These are phyloP conservation scores for Spermophilus dauricus DNA, from an alignment of 2,113 vertebrate species.

Conservation along the genomic window DNA sequence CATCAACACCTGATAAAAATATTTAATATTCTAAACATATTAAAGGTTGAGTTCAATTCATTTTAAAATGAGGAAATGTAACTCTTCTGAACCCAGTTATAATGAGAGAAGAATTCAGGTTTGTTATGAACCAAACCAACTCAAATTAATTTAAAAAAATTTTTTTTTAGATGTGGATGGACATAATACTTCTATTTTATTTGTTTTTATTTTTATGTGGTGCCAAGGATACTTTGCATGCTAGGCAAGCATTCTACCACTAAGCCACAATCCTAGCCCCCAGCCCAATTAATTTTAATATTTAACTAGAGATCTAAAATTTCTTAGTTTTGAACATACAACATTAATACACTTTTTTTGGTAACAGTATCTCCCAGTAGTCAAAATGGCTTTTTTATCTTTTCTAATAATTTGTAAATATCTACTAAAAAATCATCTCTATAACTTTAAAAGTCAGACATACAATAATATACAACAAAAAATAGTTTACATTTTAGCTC, in stretches of 20 bases:
- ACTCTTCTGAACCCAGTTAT: slow-evolving; percentile 28
- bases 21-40: slow-evolving; percentile 17
- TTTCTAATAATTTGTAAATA: slow-evolving; percentile 8
- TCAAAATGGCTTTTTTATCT: not conserved
- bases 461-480: not conserved
- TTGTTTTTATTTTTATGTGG: no score
- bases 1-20: not conserved
- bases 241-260: no score
- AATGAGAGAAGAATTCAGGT: slow-evolving; percentile 51
- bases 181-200: no score
- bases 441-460: slow-evolving; percentile 20
- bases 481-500: not conserved
- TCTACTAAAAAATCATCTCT: slow-evolving; percentile 5
- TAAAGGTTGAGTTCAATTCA: slow-evolving; percentile 40
- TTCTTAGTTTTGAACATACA: slow-evolving; percentile 33
- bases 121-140: not conserved
- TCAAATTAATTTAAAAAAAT: no score
- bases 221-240: no score
- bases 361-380: not conserved
- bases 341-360: not conserved
- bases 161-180: no score
- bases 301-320: slow-evolving; percentile 20
- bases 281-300: slow-evolving; percentile 1
- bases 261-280: no score
- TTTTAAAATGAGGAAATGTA: slow-evolving; percentile 33